Evolutionary conservation across 2,797 vertebrate species (phyloP), one percentile per base, ranked within the genome.

Genomic region (Numenius phaeopus): DNA sequence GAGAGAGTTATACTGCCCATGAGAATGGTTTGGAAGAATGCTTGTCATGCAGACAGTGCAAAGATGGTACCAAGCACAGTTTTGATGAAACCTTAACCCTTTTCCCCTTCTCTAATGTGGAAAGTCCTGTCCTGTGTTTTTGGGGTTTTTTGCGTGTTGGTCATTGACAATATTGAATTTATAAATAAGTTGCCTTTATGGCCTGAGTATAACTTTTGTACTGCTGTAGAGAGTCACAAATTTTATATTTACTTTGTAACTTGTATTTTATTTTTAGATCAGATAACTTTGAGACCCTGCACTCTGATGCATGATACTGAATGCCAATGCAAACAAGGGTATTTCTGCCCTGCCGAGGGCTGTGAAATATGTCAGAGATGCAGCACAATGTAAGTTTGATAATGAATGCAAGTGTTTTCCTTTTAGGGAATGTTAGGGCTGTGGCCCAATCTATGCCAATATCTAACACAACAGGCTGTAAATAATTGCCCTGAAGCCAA

Each of bases 301-400:
- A 91, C 82, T 47, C 10, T 2, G 6, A 88, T 10, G 2, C 75
- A 8, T 0, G 14, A 98, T 72, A 70, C 50, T 14, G 70, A 58
- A 39, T 98, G 98, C 73, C 96, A 40, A 3, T 98, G 98, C 79
- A 93, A 66, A 20, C 8, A 3, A 8, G 97, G 97, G 2, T 96
- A 86, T 78, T 94, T 66, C 58, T 96, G 96, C 37, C 75, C 83
- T 26, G 44, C 65, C 0, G 64, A 55, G 7, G 47, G 5, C 66
- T 98, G 95, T 89, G 94, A 97, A 73, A 65, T 83, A 12, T 98
- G 96, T 82, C 39, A 49, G 26, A 92, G 4, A 20, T 94, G 83
- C 76, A 95, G 13, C 34, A 50, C 40, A 73, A 73, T 0, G 98
- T 97, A 95, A 90, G 96, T 95, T 79, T 57, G 85, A 55, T n/a